Evolutionary conservation across 2,888 invertebrate species (phyloP).

Genomic region (Ophioninae sp.): DNA sequence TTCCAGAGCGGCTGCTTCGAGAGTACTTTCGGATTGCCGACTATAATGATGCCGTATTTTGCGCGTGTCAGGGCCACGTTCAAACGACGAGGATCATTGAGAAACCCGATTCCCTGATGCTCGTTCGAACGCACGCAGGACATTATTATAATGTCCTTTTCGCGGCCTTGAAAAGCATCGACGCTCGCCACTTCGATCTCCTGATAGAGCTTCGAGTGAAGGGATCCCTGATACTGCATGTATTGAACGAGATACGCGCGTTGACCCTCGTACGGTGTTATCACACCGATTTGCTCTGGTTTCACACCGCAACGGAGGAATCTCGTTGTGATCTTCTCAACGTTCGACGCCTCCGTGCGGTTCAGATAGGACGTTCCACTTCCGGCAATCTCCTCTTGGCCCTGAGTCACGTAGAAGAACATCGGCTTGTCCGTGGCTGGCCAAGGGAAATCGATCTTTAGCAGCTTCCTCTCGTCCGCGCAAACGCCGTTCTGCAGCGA

Average conservation of each 20-base stretch:
- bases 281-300: constrained; percentile 99
- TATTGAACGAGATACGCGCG: constrained; percentile 98
- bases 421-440: constrained; percentile 97
- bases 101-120: constrained; percentile 98
- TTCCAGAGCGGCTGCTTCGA: constrained; percentile 99
- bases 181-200: constrained; percentile 99
- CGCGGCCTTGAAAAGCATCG: constrained; percentile 99
- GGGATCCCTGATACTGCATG: constrained; percentile 99
- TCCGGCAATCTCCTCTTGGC: constrained; percentile 99
- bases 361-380: constrained; percentile 99
- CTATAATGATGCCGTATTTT: constrained; percentile 98
- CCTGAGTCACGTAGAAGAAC: constrained; percentile 99
- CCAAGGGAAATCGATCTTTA: constrained; percentile 98
- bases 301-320: constrained; percentile 97
- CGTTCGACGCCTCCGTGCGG: constrained; percentile 98
- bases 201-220: constrained; percentile 98
- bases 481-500: constrained; percentile 99
- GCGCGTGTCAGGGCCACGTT: constrained; percentile 99
- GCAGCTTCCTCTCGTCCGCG: constrained; percentile 94
- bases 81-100: constrained; percentile 97
- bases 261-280: constrained; percentile 99
- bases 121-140: constrained; percentile 99
- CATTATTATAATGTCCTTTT: constrained; percentile 99
- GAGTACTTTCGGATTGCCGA: constrained; percentile 99
- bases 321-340: constrained; percentile 98